phyloP scores from a whole-genome alignment of 2,113 vertebrate species.

The Ursus arctos region DNA sequence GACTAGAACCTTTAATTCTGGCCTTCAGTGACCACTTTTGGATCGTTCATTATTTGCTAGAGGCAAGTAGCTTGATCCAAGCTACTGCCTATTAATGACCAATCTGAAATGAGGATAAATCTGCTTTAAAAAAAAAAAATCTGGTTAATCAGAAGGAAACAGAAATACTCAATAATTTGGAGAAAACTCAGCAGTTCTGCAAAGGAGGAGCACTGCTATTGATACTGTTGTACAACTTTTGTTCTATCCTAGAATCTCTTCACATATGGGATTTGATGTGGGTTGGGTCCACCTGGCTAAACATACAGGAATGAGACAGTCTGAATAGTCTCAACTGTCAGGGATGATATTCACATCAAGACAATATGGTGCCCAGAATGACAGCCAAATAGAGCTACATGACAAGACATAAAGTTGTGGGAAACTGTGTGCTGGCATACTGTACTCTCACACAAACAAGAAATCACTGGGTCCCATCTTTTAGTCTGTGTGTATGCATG shows the following conservation, averaged over 20 bases:
- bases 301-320: not conserved
- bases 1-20: not conserved
- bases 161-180: not conserved
- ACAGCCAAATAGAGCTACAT: not conserved
- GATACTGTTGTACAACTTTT: not conserved
- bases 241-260: not conserved
- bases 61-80: not conserved
- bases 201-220: not conserved
- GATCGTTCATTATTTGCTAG: slow-evolving; percentile 6
- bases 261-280: not conserved
- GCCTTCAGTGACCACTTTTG: not conserved
- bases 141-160: not conserved
- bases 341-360: not conserved
- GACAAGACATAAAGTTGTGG: not conserved
- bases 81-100: not conserved
- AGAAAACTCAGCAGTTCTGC: not conserved
- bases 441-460: not conserved
- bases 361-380: not conserved
- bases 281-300: not conserved
- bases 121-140: not conserved
- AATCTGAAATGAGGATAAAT: slow-evolving; percentile 33
- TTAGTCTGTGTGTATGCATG: not conserved
- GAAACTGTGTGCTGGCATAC: not conserved
- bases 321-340: not conserved
- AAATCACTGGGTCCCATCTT: not conserved